Evolutionary conservation across 2,888 invertebrate species (phyloP).

Genomic region (Allacma fusca): DNA sequence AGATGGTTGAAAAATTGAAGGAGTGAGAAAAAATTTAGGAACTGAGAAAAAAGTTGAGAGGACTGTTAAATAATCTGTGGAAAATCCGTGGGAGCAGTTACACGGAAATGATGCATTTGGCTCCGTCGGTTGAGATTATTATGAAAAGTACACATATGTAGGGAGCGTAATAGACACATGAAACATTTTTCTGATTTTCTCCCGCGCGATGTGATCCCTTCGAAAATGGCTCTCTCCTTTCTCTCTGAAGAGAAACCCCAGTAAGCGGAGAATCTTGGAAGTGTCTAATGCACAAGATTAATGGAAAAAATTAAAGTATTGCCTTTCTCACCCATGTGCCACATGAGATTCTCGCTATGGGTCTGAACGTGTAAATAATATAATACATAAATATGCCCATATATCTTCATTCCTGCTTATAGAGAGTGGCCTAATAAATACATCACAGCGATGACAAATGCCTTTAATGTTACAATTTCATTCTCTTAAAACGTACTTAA

Average conservation of each 20-base stretch:
- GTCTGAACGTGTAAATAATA: neutral
- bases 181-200: too few species aligned
- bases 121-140: too few species aligned
- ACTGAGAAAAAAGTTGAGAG: too few species aligned
- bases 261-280: neutral
- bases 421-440: neutral
- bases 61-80: too few species aligned
- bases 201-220: too few species aligned
- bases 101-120: too few species aligned
- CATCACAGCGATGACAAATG: neutral
- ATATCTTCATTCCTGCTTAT: neutral
- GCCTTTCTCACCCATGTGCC: slow-evolving; percentile 9
- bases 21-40: too few species aligned
- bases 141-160: too few species aligned
- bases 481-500: neutral
- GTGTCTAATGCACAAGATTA: slow-evolving; percentile 8
- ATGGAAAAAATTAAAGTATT: slow-evolving; percentile 16
- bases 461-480: neutral
- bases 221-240: too few species aligned
- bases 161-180: too few species aligned
- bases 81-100: too few species aligned
- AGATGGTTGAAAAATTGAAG: too few species aligned
- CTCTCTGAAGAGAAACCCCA: neutral
- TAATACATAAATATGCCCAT: slow-evolving; percentile 10
- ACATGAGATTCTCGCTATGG: slow-evolving; percentile 1